These are phyloP conservation scores for Chymomyza caudatula DNA, from an alignment of 2,888 invertebrate species.

Conservation along the genomic window DNA sequence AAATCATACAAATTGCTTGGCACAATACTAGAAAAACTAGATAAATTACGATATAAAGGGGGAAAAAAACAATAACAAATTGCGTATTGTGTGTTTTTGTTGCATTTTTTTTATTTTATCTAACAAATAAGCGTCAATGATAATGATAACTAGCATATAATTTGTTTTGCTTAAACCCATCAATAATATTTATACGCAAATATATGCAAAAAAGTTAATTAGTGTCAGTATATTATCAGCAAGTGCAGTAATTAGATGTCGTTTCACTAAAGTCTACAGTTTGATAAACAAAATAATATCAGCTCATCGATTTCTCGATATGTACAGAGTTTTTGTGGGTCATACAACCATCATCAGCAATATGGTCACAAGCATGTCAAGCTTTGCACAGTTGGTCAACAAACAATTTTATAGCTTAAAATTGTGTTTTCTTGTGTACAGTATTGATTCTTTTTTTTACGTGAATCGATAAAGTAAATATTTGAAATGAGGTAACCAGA, in stretches of 20 bases:
- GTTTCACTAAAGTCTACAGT: constrained; percentile 7
- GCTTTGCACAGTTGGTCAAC: background rate
- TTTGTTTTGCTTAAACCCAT: constrained; percentile 41
- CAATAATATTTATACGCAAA: constrained; percentile 15
- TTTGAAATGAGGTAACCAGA: background rate
- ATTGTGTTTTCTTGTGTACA: too few species aligned
- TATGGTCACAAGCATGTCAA: constrained; percentile 36
- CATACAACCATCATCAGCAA: constrained; percentile 3
- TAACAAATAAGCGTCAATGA: background rate
- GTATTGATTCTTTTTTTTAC: background rate
- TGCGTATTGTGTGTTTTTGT: background rate
- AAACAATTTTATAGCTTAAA: background rate
- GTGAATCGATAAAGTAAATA: background rate
- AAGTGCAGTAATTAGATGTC: constrained; percentile 46
- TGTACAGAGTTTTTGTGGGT: background rate
- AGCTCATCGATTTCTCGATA: constrained; percentile 28
- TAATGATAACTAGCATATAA: constrained; percentile 28
- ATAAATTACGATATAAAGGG: background rate
- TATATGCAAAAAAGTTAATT: constrained; percentile 45
- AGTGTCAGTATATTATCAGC: constrained; percentile 37
- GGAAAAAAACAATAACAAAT: background rate
- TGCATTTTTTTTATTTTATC: background rate
- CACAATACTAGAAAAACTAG: constrained; percentile 16
- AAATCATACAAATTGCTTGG: constrained; percentile 42
- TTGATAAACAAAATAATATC: constrained; percentile 45